A percentile compares a stretch with the other conserved stretches of the same genome.
Evolutionary conservation across 2,888 invertebrate genomes (phyloP).

Genomic region (Drosophila paucipuncta): DNA sequence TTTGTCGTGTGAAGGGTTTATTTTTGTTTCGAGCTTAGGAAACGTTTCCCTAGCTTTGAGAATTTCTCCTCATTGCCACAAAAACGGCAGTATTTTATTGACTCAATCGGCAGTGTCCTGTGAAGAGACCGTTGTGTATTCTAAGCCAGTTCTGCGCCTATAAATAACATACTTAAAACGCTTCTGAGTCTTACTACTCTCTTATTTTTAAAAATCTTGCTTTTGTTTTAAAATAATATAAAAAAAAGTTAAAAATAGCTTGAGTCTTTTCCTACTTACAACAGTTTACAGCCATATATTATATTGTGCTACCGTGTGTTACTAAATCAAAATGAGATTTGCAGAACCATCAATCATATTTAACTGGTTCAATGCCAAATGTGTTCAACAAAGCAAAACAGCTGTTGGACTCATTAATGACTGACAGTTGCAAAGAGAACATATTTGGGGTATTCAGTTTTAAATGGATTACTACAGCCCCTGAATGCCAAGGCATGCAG

Average conservation of each 20-base stretch:
- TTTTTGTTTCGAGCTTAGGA: not conserved
- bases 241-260: not conserved
- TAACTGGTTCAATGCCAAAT: slow-evolving; percentile 37
- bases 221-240: not conserved
- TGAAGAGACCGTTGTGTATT: not conserved
- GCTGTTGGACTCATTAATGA: slow-evolving; percentile 25
- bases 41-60: not conserved
- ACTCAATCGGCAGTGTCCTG: not conserved
- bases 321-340: not conserved
- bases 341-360: slow-evolving; percentile 18
- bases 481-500: not conserved
- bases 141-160: not conserved
- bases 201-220: too few relatives aligned
- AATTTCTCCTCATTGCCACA: not conserved
- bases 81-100: not conserved
- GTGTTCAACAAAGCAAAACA: not conserved
- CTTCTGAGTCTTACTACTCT: too few relatives aligned
- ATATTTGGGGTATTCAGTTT: not conserved
- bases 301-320: not conserved
- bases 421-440: slow-evolving; percentile 58
- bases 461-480: slow-evolving; percentile 22
- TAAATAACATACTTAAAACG: not conserved
- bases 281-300: too few relatives aligned
- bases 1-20: not conserved
- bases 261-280: not conserved